phyloP scores from a whole-genome alignment of 2,888 invertebrate species.

The Adineta ricciae region DNA sequence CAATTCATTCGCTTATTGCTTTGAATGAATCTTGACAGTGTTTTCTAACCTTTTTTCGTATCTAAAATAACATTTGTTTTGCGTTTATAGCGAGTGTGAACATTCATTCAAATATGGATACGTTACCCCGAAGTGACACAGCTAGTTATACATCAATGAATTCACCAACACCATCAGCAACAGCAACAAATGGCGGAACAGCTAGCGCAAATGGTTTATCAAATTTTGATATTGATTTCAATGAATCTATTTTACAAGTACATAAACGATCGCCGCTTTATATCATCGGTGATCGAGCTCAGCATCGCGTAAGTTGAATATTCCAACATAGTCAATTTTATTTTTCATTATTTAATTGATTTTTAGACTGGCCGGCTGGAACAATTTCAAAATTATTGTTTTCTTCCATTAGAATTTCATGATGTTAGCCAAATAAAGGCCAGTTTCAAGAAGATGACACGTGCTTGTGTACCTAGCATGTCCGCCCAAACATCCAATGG shows the following conservation, averaged over 20 bases:
- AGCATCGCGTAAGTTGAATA: background rate
- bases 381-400: slow-evolving; percentile 42
- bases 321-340: background rate
- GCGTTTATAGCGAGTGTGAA: background rate
- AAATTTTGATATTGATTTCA: slow-evolving; percentile 11
- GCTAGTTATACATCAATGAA: slow-evolving; percentile 9
- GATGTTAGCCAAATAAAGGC: slow-evolving; percentile 78
- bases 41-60: background rate
- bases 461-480: slow-evolving; percentile 74
- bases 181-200: background rate
- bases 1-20: background rate
- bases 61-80: background rate
- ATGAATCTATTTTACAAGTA: slow-evolving; percentile 20
- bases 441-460: slow-evolving; percentile 86
- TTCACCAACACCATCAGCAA: background rate
- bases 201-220: background rate
- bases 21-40: background rate
- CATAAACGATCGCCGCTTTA: slow-evolving; percentile 21
- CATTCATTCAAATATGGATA: background rate
- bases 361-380: slow-evolving; percentile 19
- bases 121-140: slow-evolving; percentile 13
- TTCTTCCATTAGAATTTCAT: slow-evolving; percentile 84
- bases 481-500: slow-evolving; percentile 49
- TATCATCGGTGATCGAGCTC: slow-evolving; percentile 19
- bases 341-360: background rate